phyloP scores from a whole-genome alignment of 2,888 invertebrate species.

The Trichopoda pennipes region DNA sequence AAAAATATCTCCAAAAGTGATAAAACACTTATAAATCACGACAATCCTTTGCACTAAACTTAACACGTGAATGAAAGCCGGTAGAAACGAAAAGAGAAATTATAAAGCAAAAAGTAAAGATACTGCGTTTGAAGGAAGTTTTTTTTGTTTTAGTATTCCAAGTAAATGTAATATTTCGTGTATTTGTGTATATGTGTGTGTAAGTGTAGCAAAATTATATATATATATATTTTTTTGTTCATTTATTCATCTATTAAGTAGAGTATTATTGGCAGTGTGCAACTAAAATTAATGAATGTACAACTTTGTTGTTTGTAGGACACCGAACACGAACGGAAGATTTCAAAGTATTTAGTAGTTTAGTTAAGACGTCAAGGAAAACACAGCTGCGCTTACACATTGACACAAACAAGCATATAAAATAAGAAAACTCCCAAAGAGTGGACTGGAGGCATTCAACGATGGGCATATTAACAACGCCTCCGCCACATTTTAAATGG shows the following conservation, averaged over 20 bases:
- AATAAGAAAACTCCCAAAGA: background rate
- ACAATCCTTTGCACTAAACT: slow-evolving; percentile 8
- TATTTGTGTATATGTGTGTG: background rate
- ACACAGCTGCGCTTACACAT: slow-evolving; percentile 54
- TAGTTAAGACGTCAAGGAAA: slow-evolving; percentile 64
- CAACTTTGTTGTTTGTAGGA: slow-evolving; percentile 52
- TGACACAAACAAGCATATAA: slow-evolving; percentile 5
- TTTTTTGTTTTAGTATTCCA: slow-evolving; percentile 7
- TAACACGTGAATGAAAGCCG: slow-evolving; percentile 5
- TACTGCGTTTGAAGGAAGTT: slow-evolving; percentile 49
- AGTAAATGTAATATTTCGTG: slow-evolving; percentile 26
- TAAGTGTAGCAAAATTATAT: slow-evolving; percentile 43
- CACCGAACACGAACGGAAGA: slow-evolving; percentile 65
- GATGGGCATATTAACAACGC: slow-evolving; percentile 65
- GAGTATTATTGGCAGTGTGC: background rate
- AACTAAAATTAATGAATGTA: slow-evolving; percentile 31
- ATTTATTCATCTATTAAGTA: slow-evolving; percentile 42
- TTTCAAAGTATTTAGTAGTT: slow-evolving; percentile 63
- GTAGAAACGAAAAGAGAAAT: background rate
- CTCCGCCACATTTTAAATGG: slow-evolving; percentile 50
- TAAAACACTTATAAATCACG: slow-evolving; percentile 42
- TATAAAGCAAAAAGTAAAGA: background rate
- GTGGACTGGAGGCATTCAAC: slow-evolving; percentile 33
- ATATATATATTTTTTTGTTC: slow-evolving; percentile 42
- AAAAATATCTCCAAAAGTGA: slow-evolving; percentile 13